Evolutionary conservation across 2,888 invertebrate species (phyloP).

Genomic region (Chymomyza procnemis): DNA sequence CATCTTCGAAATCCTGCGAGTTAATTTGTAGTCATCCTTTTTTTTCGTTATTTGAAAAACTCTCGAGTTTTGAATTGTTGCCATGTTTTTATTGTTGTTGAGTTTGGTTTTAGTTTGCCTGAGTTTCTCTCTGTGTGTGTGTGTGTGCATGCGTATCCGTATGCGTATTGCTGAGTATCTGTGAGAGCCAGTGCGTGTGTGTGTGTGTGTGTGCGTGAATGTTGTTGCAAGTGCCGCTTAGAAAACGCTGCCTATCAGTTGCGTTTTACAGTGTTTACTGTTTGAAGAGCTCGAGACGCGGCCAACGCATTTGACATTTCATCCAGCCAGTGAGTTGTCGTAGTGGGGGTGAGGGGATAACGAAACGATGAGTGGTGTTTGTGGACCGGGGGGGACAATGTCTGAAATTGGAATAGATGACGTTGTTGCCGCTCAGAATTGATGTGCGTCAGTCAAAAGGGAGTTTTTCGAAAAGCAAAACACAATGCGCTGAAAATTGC

Average conservation of each 20-base stretch:
- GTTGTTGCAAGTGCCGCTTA: background rate
- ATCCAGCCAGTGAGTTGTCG: slow-evolving; percentile 49
- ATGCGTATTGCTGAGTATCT: slow-evolving; percentile 29
- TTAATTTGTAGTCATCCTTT: slow-evolving; percentile 37
- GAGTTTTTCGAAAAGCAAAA: slow-evolving; percentile 35
- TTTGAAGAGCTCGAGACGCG: background rate
- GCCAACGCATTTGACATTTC: slow-evolving; percentile 69
- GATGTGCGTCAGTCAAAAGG: slow-evolving; percentile 63
- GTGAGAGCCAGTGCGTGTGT: slow-evolving; percentile 24
- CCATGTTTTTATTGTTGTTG: slow-evolving; percentile 75
- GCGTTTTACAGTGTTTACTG: slow-evolving; percentile 33
- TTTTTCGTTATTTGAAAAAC: slow-evolving; percentile 78
- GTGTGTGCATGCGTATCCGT: slow-evolving; percentile 11
- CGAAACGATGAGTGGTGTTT: slow-evolving; percentile 4
- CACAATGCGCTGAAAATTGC: slow-evolving; percentile 71
- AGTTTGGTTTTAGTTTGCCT: slow-evolving; percentile 69
- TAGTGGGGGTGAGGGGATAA: background rate
- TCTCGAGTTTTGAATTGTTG: slow-evolving; percentile 78
- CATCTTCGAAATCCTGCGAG: background rate
- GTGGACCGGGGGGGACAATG: slow-evolving; percentile 8
- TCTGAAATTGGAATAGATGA: slow-evolving; percentile 52
- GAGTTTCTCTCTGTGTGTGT: background rate
- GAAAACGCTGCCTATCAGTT: slow-evolving; percentile 46
- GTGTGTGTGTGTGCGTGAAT: background rate
- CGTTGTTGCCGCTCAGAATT: slow-evolving; percentile 51